phyloP scores from a whole-genome alignment of 1,140 invertebrate species.

The Platorchestia sp. region DNA sequence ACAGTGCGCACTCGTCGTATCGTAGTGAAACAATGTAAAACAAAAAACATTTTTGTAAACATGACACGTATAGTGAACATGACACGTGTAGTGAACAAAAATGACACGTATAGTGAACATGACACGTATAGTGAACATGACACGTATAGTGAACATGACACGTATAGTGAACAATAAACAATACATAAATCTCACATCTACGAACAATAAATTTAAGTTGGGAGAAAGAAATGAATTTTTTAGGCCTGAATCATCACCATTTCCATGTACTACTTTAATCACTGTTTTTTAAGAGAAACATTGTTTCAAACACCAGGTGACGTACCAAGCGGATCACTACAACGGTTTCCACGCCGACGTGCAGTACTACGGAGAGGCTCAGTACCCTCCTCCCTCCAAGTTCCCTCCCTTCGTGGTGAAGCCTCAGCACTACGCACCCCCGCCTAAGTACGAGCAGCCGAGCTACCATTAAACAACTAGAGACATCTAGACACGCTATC shows the following conservation, averaged over 20 bases:
- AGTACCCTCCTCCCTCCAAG: constrained; percentile 62
- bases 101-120: no score
- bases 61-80: no score
- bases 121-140: no score
- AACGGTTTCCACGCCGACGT: constrained; percentile 69
- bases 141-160: no score
- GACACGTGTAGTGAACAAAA: no score
- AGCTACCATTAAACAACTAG: neutral
- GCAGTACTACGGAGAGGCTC: constrained; percentile 68
- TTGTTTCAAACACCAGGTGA: constrained; percentile 63
- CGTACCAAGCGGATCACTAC: constrained; percentile 68
- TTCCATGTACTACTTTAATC: neutral
- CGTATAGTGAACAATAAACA: no score
- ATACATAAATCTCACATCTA: no score
- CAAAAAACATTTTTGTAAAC: no score
- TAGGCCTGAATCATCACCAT: neutral
- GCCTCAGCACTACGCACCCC: constrained; percentile 58
- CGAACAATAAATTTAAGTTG: neutral
- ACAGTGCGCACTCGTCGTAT: neutral
- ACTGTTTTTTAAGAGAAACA: neutral
- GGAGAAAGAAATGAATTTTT: neutral
- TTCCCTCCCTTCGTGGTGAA: constrained; percentile 65
- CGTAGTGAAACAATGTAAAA: no score
- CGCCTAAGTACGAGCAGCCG: constrained; percentile 6
- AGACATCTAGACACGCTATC: neutral